phyloP scores from a whole-genome alignment of 2,888 invertebrate species.

The Cephus pulcher region DNA sequence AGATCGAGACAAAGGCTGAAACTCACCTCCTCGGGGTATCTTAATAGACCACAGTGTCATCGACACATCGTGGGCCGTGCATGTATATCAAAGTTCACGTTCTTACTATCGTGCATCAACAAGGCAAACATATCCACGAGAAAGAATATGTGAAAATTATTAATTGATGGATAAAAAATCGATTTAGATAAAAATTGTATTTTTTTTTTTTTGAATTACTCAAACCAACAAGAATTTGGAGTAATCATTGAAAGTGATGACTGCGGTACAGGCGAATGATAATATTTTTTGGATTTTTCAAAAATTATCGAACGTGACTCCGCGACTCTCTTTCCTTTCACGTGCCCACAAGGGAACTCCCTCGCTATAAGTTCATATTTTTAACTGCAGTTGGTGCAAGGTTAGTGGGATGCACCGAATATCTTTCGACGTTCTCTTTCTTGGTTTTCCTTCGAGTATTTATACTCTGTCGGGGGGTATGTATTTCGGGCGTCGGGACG shows the following conservation, averaged over 20 bases:
- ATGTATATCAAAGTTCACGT: neutral
- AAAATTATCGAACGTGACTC: neutral
- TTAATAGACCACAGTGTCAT: constrained; percentile 57
- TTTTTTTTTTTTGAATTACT: neutral
- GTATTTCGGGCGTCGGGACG: constrained; percentile 51
- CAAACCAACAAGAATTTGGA: neutral
- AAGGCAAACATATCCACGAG: neutral
- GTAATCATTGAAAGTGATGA: neutral
- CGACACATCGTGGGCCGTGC: constrained; percentile 34
- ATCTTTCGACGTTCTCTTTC: constrained; percentile 25
- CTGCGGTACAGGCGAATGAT: neutral
- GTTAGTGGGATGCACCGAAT: constrained; percentile 40
- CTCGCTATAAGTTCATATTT: constrained; percentile 14
- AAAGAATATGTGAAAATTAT: neutral
- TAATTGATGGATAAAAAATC: neutral
- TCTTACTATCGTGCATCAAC: neutral
- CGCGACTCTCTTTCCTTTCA: neutral
- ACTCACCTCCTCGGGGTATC: constrained; percentile 44
- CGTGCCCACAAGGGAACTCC: neutral
- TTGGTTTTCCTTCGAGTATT: constrained; percentile 42
- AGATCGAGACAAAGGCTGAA: constrained; percentile 42
- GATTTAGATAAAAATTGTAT: neutral
- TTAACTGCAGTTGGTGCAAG: constrained; percentile 36
- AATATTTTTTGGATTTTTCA: neutral
- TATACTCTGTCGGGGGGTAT: constrained; percentile 50